These are phyloP conservation scores for Deilephila elpenor DNA, from an alignment of 2,888 invertebrate species.

Conservation along the genomic window DNA sequence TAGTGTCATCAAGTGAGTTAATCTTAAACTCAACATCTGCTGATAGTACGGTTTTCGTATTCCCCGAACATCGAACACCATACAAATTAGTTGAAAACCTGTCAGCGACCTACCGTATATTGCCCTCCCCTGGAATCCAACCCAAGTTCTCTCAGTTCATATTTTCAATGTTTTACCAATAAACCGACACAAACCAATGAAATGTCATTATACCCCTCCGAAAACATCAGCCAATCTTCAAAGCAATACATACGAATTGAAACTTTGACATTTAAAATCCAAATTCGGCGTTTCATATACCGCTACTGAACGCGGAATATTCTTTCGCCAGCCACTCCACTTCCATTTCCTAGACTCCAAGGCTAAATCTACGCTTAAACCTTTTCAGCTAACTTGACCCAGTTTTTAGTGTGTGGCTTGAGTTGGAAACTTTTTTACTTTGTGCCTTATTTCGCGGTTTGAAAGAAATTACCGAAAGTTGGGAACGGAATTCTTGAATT, in stretches of 20 bases:
- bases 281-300: slow-evolving; percentile 33
- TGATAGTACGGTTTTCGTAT: too few relatives aligned
- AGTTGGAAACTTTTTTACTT: slow-evolving; percentile 35
- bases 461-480: background rate
- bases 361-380: slow-evolving; percentile 78
- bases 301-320: slow-evolving; percentile 56
- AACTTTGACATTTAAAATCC: slow-evolving; percentile 36
- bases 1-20: too few relatives aligned
- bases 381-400: slow-evolving; percentile 77
- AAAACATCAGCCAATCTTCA: background rate
- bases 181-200: too few relatives aligned
- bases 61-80: too few relatives aligned
- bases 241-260: background rate
- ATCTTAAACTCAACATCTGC: too few relatives aligned
- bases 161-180: too few relatives aligned
- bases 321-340: slow-evolving; percentile 62
- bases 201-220: too few relatives aligned
- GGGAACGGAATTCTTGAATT: background rate
- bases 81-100: too few relatives aligned
- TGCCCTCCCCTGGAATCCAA: too few relatives aligned
- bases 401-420: slow-evolving; percentile 51
- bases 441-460: background rate
- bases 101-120: too few relatives aligned
- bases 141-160: too few relatives aligned
- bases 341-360: slow-evolving; percentile 72